phyloP scores from a whole-genome alignment of 2,797 vertebrate species.

The Chelmon rostratus region DNA sequence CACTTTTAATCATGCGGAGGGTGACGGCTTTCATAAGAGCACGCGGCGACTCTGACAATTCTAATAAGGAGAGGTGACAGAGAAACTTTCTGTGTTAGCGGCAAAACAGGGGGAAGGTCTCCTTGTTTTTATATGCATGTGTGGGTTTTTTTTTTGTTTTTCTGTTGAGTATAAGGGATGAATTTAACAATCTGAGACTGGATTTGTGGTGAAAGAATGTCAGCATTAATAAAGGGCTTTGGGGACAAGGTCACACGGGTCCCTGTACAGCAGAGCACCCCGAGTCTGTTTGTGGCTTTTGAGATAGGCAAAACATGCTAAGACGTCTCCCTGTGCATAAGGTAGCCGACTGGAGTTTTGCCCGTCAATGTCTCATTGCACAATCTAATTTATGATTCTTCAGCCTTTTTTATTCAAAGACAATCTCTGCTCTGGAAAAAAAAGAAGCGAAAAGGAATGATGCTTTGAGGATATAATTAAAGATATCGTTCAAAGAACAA shows the following conservation, averaged over 20 bases:
- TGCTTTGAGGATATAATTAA: conserved; percentile 99
- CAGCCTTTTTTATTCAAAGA: conserved; percentile 79
- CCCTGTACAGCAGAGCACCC: conserved; percentile 74
- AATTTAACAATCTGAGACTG: conserved; percentile 95
- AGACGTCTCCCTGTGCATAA: conserved; percentile 88
- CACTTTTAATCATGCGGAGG: conserved; percentile 87
- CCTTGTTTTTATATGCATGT: conserved; percentile 46
- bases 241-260: conserved; percentile 88
- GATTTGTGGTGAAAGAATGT: conserved; percentile 99
- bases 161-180: conserved; percentile 69
- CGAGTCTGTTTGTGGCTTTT: conserved; percentile 87
- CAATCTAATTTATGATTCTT: conserved; percentile 91
- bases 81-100: conserved; percentile 92
- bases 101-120: conserved; percentile 90
- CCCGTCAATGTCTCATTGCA: conserved; percentile 82
- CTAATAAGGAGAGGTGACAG: conserved; percentile 91
- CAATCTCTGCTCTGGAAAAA: conserved; percentile 84
- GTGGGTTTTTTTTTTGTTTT: conserved; percentile 26
- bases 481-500: conserved; percentile 99
- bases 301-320: conserved; percentile 87
- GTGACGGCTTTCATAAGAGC: conserved; percentile 92
- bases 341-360: conserved; percentile 70
- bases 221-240: conserved; percentile 96
- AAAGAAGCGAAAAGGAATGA: conserved; percentile 89
- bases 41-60: conserved; percentile 91